Evolutionary conservation across 1,140 invertebrate species (phyloP).

Genomic region (Zophobas atratus): DNA sequence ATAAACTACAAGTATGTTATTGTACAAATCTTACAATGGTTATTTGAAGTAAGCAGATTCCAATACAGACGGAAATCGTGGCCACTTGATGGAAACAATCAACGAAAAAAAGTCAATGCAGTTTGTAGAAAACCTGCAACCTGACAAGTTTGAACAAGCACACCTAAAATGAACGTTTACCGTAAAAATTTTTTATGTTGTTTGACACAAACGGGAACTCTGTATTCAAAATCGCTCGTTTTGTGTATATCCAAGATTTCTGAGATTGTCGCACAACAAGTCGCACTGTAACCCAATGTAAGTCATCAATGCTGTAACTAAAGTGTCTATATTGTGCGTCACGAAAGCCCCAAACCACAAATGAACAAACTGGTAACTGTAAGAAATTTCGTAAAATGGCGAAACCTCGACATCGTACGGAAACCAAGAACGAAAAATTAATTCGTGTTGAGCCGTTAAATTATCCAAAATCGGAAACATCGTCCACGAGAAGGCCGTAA

Average conservation of each 20-base stretch:
- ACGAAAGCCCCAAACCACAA: background rate
- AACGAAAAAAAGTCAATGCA: background rate
- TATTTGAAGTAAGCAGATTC: background rate
- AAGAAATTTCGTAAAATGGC: background rate
- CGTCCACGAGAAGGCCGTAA: background rate
- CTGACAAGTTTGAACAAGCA: background rate
- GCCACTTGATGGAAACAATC: background rate
- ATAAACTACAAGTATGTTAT: no score
- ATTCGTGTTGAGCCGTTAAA: background rate
- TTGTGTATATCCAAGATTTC: background rate
- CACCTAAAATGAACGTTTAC: background rate
- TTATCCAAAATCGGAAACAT: background rate
- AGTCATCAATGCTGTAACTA: background rate
- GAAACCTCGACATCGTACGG: background rate
- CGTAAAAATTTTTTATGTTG: background rate
- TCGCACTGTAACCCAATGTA: constrained; percentile 2
- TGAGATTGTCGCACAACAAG: background rate
- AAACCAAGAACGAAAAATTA: background rate
- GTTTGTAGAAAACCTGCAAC: background rate
- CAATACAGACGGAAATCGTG: background rate
- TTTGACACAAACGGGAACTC: no score
- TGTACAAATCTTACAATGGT: background rate
- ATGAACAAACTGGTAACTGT: background rate
- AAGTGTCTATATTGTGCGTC: background rate
- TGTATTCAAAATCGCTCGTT: background rate